Conservation (phyloP, 2,888 invertebrate species). For the Melikaiella ostensackeni region DNA sequence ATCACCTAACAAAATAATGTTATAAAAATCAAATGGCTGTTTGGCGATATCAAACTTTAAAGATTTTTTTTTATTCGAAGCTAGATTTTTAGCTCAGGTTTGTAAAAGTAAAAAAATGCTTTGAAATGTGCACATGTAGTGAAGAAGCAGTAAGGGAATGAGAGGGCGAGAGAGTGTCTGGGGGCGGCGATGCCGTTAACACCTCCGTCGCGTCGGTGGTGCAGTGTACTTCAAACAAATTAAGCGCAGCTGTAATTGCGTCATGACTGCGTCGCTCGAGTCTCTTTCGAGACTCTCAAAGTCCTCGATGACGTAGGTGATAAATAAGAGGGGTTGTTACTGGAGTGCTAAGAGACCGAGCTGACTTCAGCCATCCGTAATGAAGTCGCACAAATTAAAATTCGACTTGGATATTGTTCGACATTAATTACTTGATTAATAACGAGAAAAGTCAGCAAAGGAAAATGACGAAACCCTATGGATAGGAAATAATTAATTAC, state of each 20-base stretch:
- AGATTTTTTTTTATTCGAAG: background rate
- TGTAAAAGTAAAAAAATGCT: background rate
- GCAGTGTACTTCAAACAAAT: constrained; percentile 75
- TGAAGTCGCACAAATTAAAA: constrained; percentile 19
- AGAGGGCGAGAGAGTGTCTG: constrained; percentile 45
- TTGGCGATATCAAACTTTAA: too few species aligned
- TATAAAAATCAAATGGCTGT: too few species aligned
- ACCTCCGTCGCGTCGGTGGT: constrained; percentile 65
- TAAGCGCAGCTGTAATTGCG: constrained; percentile 74
- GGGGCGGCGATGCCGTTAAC: constrained; percentile 69
- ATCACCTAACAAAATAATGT: too few species aligned
- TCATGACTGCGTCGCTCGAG: constrained; percentile 62
- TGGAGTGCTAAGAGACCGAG: background rate
- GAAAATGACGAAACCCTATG: background rate
- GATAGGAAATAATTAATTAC: background rate
- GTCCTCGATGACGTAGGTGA: constrained; percentile 57
- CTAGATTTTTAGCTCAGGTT: background rate
- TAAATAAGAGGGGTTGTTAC: constrained; percentile 56
- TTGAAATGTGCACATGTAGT: constrained; percentile 10
- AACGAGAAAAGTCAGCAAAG: background rate
- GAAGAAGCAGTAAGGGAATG: constrained; percentile 29
- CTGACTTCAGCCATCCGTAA: constrained; percentile 24
- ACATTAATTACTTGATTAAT: constrained; percentile 10
- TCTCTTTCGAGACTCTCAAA: constrained; percentile 56
- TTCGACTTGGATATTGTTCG: background rate